phyloP scores from a whole-genome alignment of 2,113 vertebrate species.

The Hydropotes inermis region DNA sequence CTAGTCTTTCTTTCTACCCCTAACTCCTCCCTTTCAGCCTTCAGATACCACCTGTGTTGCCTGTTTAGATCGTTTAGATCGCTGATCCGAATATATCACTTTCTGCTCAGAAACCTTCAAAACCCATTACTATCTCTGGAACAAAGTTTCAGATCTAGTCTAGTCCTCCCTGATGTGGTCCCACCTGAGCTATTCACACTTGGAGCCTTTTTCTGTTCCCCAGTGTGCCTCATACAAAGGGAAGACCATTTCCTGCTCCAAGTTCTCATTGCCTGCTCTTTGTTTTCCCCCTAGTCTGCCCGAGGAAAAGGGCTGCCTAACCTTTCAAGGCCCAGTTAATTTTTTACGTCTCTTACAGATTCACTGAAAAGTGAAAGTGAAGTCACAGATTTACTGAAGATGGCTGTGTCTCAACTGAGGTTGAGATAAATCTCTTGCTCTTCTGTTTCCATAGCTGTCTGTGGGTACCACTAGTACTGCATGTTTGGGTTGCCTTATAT shows the following conservation, averaged over 20 bases:
- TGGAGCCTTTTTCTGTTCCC: neutral
- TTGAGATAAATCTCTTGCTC: neutral
- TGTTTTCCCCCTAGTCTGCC: neutral
- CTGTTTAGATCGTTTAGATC: neutral
- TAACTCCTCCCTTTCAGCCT: neutral
- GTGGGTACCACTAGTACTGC: neutral
- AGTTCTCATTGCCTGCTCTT: neutral
- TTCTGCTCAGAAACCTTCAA: neutral
- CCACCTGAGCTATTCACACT: neutral
- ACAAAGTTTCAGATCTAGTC: neutral
- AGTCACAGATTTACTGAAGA: neutral
- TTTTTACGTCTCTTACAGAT: neutral
- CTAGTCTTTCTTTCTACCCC: neutral
- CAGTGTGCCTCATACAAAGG: fast-evolving
- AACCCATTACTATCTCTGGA: neutral
- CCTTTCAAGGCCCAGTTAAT: neutral
- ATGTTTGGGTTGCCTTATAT: neutral
- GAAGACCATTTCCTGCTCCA: too few species aligned
- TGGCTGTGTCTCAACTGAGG: neutral
- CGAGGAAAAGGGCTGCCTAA: neutral
- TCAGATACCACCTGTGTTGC: neutral
- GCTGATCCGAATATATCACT: neutral
- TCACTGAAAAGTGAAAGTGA: neutral
- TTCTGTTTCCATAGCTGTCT: neutral
- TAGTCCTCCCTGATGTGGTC: neutral